A percentile compares a stretch with the other conserved stretches of the same genome.
phyloP scores from a whole-genome alignment of 1,140 invertebrate genomes.

The Drosophila subobscura region DNA sequence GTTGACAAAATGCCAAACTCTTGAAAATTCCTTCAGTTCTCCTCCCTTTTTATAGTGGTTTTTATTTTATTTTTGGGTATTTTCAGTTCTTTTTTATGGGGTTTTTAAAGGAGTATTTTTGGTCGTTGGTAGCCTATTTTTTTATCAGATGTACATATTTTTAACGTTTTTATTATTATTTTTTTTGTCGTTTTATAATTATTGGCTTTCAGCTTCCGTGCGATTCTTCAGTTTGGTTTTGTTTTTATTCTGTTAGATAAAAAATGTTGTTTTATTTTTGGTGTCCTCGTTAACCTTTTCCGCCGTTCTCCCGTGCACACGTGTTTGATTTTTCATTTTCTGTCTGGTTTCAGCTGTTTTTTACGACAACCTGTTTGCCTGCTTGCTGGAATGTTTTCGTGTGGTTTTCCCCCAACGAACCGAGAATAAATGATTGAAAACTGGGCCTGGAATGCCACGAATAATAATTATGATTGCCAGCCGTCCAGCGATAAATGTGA shows the following conservation, averaged over 20 bases:
- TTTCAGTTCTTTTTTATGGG: constrained; percentile 15
- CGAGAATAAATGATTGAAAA: constrained; percentile 23
- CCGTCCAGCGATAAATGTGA: constrained; percentile 8
- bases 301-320: constrained; percentile 31
- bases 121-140: too few relatives aligned
- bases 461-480: constrained; percentile 45
- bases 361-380: constrained; percentile 71
- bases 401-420: constrained; percentile 43
- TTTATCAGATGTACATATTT: too few relatives aligned
- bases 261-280: constrained; percentile 12
- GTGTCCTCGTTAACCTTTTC: constrained; percentile 47
- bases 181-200: constrained; percentile 7
- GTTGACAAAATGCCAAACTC: constrained; percentile 73
- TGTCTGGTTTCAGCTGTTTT: constrained; percentile 25
- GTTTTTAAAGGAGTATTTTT: constrained; percentile 43
- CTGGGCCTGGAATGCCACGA: constrained; percentile 37
- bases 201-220: constrained; percentile 47
- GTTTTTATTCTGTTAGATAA: constrained; percentile 36
- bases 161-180: constrained; percentile 6
- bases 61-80: constrained; percentile 30
- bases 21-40: constrained; percentile 57
- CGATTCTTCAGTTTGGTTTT: constrained; percentile 50
- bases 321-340: constrained; percentile 41
- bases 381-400: constrained; percentile 54
- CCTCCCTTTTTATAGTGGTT: constrained; percentile 23